A percentile compares a stretch with the other conserved stretches of the same genome.
phyloP scores from a whole-genome alignment of 2,113 vertebrate species.

The Chaetops frenatus region DNA sequence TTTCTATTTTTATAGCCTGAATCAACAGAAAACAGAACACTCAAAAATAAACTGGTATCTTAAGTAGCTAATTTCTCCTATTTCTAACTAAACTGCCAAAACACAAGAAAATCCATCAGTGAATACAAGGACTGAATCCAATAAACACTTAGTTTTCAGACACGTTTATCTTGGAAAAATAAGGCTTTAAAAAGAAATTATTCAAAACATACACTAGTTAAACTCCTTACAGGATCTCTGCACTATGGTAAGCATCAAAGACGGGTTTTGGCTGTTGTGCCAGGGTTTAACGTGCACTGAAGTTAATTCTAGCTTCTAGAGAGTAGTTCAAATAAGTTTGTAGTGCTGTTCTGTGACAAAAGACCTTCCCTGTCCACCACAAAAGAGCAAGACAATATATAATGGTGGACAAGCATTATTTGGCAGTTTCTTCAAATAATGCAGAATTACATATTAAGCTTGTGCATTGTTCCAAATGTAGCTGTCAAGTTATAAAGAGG shows the following conservation, averaged over 20 bases:
- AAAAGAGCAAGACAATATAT: not conserved
- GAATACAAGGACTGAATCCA: not conserved
- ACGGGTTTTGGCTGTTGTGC: not conserved
- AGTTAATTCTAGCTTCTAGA: not conserved
- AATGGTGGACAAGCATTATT: not conserved
- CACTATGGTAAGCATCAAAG: not conserved
- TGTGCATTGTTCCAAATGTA: not conserved
- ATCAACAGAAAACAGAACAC: not conserved
- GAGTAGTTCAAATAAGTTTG: not conserved
- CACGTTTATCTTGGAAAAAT: not conserved
- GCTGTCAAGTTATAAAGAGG: not conserved
- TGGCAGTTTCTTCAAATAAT: not conserved
- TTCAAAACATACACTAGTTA: not conserved
- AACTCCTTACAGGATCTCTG: not conserved
- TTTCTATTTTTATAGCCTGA: not conserved
- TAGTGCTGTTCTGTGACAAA: not conserved
- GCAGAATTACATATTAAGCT: not conserved
- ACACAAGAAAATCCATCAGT: not conserved
- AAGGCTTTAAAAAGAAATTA: not conserved
- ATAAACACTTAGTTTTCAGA: not conserved
- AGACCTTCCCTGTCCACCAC: not conserved
- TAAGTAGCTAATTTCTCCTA: not conserved
- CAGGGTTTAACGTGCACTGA: not conserved
- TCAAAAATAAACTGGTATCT: not conserved
- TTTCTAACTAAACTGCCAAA: not conserved